Conservation (phyloP, 2,113 vertebrate species). For the Excalfactoria chinensis region DNA sequence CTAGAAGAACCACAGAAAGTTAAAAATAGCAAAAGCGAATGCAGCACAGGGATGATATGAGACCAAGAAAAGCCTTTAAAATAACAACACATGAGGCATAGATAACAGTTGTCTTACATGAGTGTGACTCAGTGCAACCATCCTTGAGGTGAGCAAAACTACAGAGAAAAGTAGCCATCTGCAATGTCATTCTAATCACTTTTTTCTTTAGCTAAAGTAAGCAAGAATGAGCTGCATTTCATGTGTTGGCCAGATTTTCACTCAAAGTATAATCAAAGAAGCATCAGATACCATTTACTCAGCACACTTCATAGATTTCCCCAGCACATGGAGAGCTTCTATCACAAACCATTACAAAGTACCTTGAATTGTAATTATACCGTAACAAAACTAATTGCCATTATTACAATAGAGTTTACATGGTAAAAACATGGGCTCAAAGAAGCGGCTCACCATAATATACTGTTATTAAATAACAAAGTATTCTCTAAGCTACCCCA, state of each 20-base stretch:
- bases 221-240: conserved; percentile 7
- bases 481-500: neutral
- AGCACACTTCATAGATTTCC: neutral
- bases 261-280: neutral
- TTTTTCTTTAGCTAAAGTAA: neutral
- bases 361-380: conserved; percentile 6
- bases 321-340: neutral
- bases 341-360: neutral
- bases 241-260: conserved; percentile 44
- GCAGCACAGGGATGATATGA: rapidly evolving
- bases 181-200: neutral
- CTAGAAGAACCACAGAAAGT: neutral
- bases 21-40: neutral
- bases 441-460: neutral
- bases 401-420: neutral
- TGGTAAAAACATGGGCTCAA: neutral
- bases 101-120: neutral
- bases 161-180: neutral
- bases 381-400: neutral
- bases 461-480: neutral
- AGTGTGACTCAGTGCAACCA: neutral
- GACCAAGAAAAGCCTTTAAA: neutral
- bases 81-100: neutral
- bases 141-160: neutral
- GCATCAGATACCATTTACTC: conserved; percentile 19